Conservation (phyloP, 2,888 invertebrate genomes). For the Phengaris arion region DNA sequence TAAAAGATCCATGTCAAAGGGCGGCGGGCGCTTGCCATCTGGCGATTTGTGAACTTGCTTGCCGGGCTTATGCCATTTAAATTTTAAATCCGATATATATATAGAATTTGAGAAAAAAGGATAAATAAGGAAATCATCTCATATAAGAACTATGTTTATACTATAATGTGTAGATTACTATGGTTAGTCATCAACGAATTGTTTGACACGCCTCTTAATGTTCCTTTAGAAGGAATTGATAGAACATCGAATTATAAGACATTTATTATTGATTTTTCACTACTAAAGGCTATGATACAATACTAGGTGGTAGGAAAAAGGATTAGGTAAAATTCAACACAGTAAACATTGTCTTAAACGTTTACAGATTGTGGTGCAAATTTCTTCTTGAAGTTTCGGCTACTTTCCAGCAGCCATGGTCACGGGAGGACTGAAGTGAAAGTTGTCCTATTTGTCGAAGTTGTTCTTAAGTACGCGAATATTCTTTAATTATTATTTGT, state of each 20-base stretch:
- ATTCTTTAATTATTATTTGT: too few species aligned
- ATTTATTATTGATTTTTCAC: slow-evolving; percentile 6
- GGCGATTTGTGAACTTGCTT: too few species aligned
- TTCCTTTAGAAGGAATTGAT: slow-evolving; percentile 30
- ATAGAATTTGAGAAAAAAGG: background rate
- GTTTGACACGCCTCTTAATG: slow-evolving; percentile 24
- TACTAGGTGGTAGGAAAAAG: background rate
- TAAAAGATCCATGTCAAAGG: too few species aligned
- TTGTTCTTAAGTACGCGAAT: too few species aligned
- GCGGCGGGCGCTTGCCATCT: too few species aligned
- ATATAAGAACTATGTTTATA: background rate
- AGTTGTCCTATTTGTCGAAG: too few species aligned
- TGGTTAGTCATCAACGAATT: slow-evolving; percentile 1
- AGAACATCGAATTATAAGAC: slow-evolving; percentile 27
- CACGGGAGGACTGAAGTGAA: too few species aligned
- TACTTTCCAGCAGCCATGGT: too few species aligned
- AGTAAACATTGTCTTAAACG: too few species aligned
- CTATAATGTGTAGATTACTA: background rate
- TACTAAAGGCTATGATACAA: background rate
- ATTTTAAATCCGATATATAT: background rate
- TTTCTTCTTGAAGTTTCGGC: too few species aligned
- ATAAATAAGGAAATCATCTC: background rate
- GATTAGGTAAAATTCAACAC: background rate
- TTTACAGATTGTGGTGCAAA: too few species aligned
- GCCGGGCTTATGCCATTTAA: background rate